These are phyloP conservation scores for Thymallus thymallus DNA, from an alignment of 2,113 vertebrate genomes.

Conservation along the genomic window DNA sequence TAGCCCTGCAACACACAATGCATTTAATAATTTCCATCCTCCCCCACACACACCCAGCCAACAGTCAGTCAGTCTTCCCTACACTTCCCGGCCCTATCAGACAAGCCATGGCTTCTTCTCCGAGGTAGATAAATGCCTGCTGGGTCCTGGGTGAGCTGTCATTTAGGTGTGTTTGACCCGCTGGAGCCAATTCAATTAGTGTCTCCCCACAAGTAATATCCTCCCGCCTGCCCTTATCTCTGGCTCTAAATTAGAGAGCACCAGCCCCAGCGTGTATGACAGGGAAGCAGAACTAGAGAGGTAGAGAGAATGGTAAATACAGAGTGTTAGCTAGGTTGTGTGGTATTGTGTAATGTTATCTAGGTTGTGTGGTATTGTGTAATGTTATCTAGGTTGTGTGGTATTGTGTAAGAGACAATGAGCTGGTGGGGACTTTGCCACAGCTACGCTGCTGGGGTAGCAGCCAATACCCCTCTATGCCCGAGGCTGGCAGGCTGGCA, in stretches of 20 bases:
- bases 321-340: slow-evolving; percentile 24
- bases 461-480: slow-evolving; percentile 8
- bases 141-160: slow-evolving; percentile 38
- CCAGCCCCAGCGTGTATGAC: slow-evolving; percentile 33
- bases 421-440: slow-evolving; percentile 25
- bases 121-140: slow-evolving; percentile 45
- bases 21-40: background rate
- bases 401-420: slow-evolving; percentile 33
- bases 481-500: slow-evolving; percentile 27
- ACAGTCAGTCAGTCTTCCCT: background rate
- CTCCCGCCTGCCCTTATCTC: slow-evolving; percentile 55
- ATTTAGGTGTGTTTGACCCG: slow-evolving; percentile 64
- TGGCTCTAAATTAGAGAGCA: slow-evolving; percentile 54
- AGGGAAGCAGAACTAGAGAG: slow-evolving; percentile 21
- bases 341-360: slow-evolving; percentile 25
- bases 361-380: slow-evolving; percentile 13
- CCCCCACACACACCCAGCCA: background rate
- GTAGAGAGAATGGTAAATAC: slow-evolving; percentile 42
- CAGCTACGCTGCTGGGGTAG: background rate
- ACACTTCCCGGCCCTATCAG: slow-evolving; percentile 1
- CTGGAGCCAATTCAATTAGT: slow-evolving; percentile 60
- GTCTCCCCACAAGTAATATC: slow-evolving; percentile 61
- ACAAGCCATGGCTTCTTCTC: slow-evolving; percentile 32
- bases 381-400: no score
- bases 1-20: background rate